Base-by-base conservation (phyloP, 2,888 invertebrate species). In the Morpho achilles region DNA sequence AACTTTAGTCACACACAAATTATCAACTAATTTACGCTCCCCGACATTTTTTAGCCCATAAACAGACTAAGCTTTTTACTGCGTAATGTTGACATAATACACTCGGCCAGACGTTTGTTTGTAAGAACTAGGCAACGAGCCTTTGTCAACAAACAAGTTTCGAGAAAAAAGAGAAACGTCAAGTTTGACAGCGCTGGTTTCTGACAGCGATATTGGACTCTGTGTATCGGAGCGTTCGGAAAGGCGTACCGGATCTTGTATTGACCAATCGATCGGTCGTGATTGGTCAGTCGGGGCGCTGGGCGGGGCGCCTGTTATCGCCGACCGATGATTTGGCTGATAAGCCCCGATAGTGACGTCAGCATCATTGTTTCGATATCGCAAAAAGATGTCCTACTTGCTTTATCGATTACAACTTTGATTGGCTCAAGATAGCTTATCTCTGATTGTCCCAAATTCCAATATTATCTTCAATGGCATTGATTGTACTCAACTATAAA, bases 1-100 rank as follows among this genome's bases (percentile, higher is more conserved):
- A 86, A 88, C 79, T 86, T 85, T 81, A 85, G 79, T 84, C 87
- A 79, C 86, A 87, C 84, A 86, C 83, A 84, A 84, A 89, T 89
- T 89, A 88, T 85, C 87, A 86, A 84, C 83, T 88, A 89, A 89
- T 89, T 88, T 86, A 87, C 87, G 77, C 71, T 73, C 73, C 76
- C 76, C 80, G 76, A 76, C 76, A 75, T 83, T 85, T 86, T 83
- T 83, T 79, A 72, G 69, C 67, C 74, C 74, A 73, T 74, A 77
- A 77, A 83, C 79, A 76, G 74, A 62, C 72, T 81, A 80, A 84
- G 83, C 79, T 84, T 82, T 82, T 82, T 81, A 82, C 77, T 68
- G 71, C 66, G 64, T 53, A 45, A 57, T 77, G 78, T 81, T 77
- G 65, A 74, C 76, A 69, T 60, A 62, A 67, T 66, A 65, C 63